Percentiles rank a stretch among this genome's conserved stretches.
Evolutionary conservation across 2,113 vertebrate species (phyloP).

Genomic region (Cavia aperea): DNA sequence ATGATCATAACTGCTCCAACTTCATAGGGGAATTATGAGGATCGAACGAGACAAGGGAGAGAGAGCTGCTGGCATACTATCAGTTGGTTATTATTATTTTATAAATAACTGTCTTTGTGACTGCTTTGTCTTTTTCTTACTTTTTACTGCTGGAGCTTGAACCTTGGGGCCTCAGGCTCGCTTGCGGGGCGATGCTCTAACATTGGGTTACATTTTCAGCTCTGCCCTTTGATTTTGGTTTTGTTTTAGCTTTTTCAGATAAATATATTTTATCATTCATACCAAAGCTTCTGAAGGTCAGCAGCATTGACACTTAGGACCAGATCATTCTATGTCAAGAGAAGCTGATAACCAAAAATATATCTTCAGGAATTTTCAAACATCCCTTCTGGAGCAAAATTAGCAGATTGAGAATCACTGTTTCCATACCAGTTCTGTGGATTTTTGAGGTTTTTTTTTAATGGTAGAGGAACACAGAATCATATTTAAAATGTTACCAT

Average conservation of each 20-base stretch:
- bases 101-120: background rate
- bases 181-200: background rate
- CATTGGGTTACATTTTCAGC: background rate
- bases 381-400: background rate
- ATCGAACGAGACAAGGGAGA: background rate
- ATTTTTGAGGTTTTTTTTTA: background rate
- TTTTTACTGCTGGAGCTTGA: background rate
- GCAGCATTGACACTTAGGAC: background rate
- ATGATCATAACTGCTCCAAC: background rate
- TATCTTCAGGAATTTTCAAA: background rate
- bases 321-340: background rate
- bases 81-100: background rate
- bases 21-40: background rate
- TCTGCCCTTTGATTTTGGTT: background rate
- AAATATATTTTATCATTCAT: background rate
- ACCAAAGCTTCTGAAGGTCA: background rate
- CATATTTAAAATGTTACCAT: background rate
- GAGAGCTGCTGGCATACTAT: background rate
- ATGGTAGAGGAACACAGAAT: background rate
- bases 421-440: accelerated
- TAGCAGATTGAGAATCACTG: background rate
- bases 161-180: background rate
- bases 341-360: background rate
- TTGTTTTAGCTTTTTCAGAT: constrained; percentile 22
- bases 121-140: background rate